These are phyloP conservation scores for Pampusana beccarii DNA, from an alignment of 2,113 vertebrate genomes.

Conservation along the genomic window DNA sequence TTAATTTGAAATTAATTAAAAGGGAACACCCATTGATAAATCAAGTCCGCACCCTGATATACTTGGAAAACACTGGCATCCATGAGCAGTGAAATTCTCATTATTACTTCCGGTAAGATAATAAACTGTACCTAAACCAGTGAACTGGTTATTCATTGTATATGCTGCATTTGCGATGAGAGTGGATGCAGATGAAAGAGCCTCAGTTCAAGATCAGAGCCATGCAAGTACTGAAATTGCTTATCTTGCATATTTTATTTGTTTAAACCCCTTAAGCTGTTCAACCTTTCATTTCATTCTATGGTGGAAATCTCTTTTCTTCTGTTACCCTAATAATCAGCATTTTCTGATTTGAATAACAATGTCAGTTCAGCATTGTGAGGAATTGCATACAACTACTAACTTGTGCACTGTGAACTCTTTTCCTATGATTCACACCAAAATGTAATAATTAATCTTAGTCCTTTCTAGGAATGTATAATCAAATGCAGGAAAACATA, in stretches of 20 bases:
- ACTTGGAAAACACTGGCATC: background rate
- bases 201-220: background rate
- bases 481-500: background rate
- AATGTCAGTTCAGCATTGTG: background rate
- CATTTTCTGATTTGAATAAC: conserved; percentile 21
- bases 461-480: background rate
- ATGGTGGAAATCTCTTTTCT: conserved; percentile 9
- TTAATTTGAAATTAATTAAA: background rate
- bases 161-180: background rate
- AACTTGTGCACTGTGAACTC: background rate
- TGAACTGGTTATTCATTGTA: background rate
- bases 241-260: background rate
- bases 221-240: background rate
- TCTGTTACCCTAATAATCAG: background rate
- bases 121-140: background rate
- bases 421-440: background rate
- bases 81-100: background rate
- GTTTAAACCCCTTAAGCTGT: background rate
- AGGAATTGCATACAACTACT: background rate
- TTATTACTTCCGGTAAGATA: background rate
- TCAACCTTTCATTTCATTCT: conserved; percentile 39
- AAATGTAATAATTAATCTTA: background rate
- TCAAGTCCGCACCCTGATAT: background rate
- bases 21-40: background rate
- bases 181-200: background rate